Conservation (phyloP, 1,140 invertebrate genomes). For the Phortica variegata region DNA sequence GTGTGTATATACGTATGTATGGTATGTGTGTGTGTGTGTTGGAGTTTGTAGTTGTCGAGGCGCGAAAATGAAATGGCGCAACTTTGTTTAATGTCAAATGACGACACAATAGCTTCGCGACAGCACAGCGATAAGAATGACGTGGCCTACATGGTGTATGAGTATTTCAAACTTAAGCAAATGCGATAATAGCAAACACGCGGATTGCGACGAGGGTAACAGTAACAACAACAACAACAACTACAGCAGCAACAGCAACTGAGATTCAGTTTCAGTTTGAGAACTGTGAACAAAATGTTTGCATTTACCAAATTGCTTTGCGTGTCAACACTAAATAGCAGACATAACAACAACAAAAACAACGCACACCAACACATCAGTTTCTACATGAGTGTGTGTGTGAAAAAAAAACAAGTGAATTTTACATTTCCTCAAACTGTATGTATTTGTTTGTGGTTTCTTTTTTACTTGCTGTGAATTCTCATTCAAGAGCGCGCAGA, state of each 20-base stretch:
- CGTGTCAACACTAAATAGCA: slow-evolving; percentile 55
- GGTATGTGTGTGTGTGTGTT: neutral
- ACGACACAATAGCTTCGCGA: neutral
- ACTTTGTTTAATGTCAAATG: slow-evolving; percentile 44
- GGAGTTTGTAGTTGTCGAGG: slow-evolving; percentile 27
- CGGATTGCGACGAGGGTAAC: too few species aligned
- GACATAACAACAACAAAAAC: slow-evolving; percentile 28
- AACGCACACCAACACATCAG: neutral
- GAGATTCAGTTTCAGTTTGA: slow-evolving; percentile 23
- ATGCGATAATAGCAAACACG: slow-evolving; percentile 7
- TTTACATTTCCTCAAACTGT: slow-evolving; percentile 41
- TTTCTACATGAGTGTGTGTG: slow-evolving; percentile 14
- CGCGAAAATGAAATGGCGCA: slow-evolving; percentile 48
- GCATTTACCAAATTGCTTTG: slow-evolving; percentile 49
- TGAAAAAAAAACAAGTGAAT: slow-evolving; percentile 44
- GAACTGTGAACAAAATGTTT: slow-evolving; percentile 37
- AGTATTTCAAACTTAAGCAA: slow-evolving; percentile 16
- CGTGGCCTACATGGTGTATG: neutral
- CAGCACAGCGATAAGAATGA: neutral
- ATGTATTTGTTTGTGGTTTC: slow-evolving; percentile 33
- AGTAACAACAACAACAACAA: too few species aligned
- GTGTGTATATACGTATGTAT: neutral
- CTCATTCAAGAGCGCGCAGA: too few species aligned
- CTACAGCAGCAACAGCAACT: too few species aligned
- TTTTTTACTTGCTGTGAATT: slow-evolving; percentile 29